Evolutionary conservation across 2,113 vertebrate genomes (phyloP).

Genomic region (Leucosticte australis): DNA sequence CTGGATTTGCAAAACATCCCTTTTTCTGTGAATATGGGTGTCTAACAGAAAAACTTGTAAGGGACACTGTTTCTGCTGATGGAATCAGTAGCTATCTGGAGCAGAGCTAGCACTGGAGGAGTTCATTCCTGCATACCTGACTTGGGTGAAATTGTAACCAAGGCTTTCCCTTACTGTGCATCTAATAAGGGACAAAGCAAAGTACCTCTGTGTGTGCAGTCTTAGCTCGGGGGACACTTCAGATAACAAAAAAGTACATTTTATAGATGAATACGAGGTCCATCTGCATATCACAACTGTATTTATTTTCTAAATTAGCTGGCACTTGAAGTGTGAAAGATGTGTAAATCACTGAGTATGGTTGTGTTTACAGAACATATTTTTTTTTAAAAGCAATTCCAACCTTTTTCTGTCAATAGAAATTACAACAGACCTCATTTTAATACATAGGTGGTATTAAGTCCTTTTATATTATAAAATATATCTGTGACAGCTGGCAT

Average conservation of each 20-base stretch:
- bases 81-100: background rate
- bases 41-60: background rate
- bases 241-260: background rate
- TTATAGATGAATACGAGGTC: background rate
- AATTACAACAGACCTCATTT: background rate
- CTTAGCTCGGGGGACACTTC: background rate
- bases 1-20: background rate
- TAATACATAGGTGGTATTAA: background rate
- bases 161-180: background rate
- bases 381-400: slow-evolving; percentile 1
- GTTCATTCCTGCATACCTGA: background rate
- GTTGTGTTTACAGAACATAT: background rate
- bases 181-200: background rate
- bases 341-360: background rate
- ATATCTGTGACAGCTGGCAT: background rate
- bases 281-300: background rate
- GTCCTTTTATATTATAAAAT: background rate
- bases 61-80: background rate
- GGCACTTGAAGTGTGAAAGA: background rate
- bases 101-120: background rate
- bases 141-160: background rate
- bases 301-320: background rate
- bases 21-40: background rate
- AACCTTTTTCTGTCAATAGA: background rate
- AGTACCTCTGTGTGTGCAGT: background rate